A percentile compares a stretch with the other conserved stretches of the same genome.
Evolutionary conservation across 1,140 invertebrate species (phyloP).

Genomic region (Panagrolaimus sp.): DNA sequence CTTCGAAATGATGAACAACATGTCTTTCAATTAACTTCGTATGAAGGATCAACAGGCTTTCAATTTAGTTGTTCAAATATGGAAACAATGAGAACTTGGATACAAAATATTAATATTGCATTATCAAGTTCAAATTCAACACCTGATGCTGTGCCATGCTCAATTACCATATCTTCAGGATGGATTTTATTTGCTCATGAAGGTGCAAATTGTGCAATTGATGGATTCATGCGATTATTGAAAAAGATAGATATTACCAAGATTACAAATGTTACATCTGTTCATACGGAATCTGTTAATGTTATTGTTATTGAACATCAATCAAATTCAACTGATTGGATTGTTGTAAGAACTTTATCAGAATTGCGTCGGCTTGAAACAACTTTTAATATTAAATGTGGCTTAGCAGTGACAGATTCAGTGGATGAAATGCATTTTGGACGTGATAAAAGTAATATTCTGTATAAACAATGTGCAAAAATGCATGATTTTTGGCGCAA

Average conservation of each 20-base stretch:
- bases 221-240: slow-evolving; percentile 1
- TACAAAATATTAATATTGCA: not conserved
- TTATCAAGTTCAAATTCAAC: not conserved
- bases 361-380: slow-evolving; percentile 3
- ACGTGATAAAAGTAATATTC: slow-evolving; percentile 8
- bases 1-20: not conserved
- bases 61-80: not conserved
- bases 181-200: slow-evolving; percentile 5
- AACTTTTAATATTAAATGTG: not conserved
- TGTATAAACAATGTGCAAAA: slow-evolving; percentile 13
- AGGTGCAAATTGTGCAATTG: slow-evolving; percentile 8
- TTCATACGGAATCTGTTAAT: slow-evolving; percentile 2
- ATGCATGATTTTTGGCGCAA: slow-evolving; percentile 8
- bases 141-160: slow-evolving; percentile 7
- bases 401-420: slow-evolving; percentile 6
- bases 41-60: not conserved
- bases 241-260: not conserved
- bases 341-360: not conserved
- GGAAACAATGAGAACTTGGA: slow-evolving; percentile 9
- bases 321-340: not conserved
- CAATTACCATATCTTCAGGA: not conserved
- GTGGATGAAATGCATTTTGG: slow-evolving; percentile 6
- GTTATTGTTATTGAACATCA: not conserved
- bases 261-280: not conserved
- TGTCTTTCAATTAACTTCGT: slow-evolving; percentile 1